phyloP scores from a whole-genome alignment of 2,113 vertebrate species.

The Bos taurus region ARS-UCD2.0 NC_037331.1:6406001-6406500 shows the following conservation, averaged over 20 bases:
- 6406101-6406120: not conserved
- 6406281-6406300: not conserved
- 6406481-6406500: not conserved
- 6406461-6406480: too few species aligned
- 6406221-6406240: not conserved
- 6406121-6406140: not conserved
- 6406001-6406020: too few species aligned
- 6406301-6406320: not conserved
- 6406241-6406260: not conserved
- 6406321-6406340: not conserved
- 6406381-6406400: not conserved
- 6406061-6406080: not conserved
- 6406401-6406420: not conserved
- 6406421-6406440: fast-evolving
- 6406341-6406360: not conserved
- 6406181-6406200: not conserved
- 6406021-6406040: not conserved
- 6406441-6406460: not conserved
- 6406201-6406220: not conserved
- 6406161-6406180: not conserved
- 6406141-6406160: not conserved
- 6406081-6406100: not conserved
- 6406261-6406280: not conserved
- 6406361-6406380: not conserved
- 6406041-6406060: not conserved